Evolutionary conservation across 1,140 invertebrate species (phyloP), one percentile per base, ranked within the genome.

Genomic region (Musca vetustissima): DNA sequence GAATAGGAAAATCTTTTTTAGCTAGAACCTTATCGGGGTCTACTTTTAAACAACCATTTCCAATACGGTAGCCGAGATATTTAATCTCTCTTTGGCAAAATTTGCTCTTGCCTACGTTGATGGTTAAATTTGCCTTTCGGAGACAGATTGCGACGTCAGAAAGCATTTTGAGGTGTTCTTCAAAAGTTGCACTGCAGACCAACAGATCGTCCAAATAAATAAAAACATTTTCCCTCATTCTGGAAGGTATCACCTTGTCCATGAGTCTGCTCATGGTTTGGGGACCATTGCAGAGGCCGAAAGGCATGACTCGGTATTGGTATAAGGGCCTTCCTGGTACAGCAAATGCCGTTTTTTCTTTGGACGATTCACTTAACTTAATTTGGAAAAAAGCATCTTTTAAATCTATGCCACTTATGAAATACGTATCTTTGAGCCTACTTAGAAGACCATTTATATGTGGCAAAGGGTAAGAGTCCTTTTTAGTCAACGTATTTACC

Each of bases 401-500:
- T 2, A 68, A 19, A 59, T 68, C 67, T 13, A 59, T 43, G 14
- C 36, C 47, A 4, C 15, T 57, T 13, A 78, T 67, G 64, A 69
- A 78, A 22, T 67, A 61, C 0, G 79, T 76, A 2, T 75, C 71
- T 1, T 75, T 25, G 1, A 85, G 59, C 24, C 73, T 72, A 61
- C 79, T 74, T 14, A 83, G 64, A 11, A 80, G 80, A 9, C 69
- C 59, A 1, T 73, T 70, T 53, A 83, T 79, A 21, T 76, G 53
- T 1, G 76, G 74, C 13, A 75, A 43, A n/a, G 69, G 72, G 17
- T 71, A 72, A 1, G 76, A 75, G 68, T 84, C 77, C 21, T 72
- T 73, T 49, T 75, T 77, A 0, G 83, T 82, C 0, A 83, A 59
- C 1, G 74, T 68, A 64, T 83, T 84, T 7, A 84, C 25, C 65